Conservation (phyloP, 2,888 invertebrate species). For the Sinohyriopsis cumingii region DNA sequence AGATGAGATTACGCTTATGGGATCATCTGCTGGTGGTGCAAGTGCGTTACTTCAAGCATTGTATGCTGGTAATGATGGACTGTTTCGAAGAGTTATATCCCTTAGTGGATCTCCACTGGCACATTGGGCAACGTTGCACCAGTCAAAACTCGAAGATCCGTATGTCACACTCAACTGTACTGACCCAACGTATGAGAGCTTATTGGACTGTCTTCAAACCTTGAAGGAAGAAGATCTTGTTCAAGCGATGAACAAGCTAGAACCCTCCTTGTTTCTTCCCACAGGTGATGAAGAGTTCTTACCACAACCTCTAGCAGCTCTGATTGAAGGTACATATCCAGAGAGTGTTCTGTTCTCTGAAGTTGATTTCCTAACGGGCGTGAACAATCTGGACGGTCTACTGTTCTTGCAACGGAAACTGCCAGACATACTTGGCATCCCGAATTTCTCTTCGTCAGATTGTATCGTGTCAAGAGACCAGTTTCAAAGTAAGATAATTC, state of each 20-base stretch:
- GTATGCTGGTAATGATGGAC: conserved; percentile 31
- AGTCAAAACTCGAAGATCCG: conserved; percentile 14
- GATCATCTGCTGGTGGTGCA: conserved; percentile 27
- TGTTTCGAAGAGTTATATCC: conserved; percentile 30
- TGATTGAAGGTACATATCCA: conserved; percentile 8
- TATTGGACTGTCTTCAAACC: conserved; percentile 23
- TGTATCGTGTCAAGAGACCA: conserved; percentile 9
- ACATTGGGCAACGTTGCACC: conserved; percentile 25
- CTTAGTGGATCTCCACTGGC: conserved; percentile 26
- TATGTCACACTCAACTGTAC: conserved; percentile 20
- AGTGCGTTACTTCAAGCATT: conserved; percentile 27
- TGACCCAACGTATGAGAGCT: conserved; percentile 4
- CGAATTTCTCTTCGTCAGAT: not conserved
- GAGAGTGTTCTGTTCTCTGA: conserved; percentile 26
- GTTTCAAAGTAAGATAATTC: conserved; percentile 20
- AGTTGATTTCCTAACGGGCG: conserved; percentile 24
- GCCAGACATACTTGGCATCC: conserved; percentile 6
- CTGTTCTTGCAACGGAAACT: conserved; percentile 10
- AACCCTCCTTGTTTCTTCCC: conserved; percentile 17
- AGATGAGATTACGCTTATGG: conserved; percentile 26
- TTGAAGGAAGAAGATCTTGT: conserved; percentile 17
- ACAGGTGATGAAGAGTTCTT: conserved; percentile 31
- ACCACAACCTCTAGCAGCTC: conserved; percentile 9
- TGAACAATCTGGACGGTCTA: conserved; percentile 21
- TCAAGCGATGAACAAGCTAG: conserved; percentile 10